Conservation (phyloP, 1,140 invertebrate genomes). For the Vollenhovia emeryi region DNA sequence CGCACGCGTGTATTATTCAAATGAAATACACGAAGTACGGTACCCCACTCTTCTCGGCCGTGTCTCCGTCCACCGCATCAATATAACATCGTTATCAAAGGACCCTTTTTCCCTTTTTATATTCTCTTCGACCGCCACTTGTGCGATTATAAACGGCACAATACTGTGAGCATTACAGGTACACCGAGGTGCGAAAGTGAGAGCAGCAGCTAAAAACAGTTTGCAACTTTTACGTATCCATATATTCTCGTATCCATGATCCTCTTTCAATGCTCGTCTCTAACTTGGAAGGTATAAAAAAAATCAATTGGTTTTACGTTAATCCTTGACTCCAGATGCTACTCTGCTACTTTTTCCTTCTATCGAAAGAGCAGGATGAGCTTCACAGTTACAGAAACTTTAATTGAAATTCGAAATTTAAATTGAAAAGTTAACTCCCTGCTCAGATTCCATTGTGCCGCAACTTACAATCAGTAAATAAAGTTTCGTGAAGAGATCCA, state of each 20-base stretch:
- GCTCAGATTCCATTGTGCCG: background rate
- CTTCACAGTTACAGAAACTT: too few species aligned
- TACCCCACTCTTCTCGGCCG: background rate
- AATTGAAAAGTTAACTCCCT: background rate
- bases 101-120: background rate
- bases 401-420: too few species aligned
- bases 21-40: background rate
- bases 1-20: background rate
- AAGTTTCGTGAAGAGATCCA: background rate
- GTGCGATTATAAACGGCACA: background rate
- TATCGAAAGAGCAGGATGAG: too few species aligned
- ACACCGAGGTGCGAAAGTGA: background rate
- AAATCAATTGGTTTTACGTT: too few species aligned
- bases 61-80: background rate
- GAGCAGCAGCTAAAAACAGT: background rate
- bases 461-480: slow-evolving; percentile 16
- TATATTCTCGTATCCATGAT: background rate
- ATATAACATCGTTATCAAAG: background rate
- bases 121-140: background rate
- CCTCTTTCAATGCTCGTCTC: too few species aligned
- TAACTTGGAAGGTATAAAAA: too few species aligned
- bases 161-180: background rate
- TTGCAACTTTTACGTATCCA: slow-evolving; percentile 36
- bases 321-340: too few species aligned
- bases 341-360: too few species aligned